Base-by-base conservation (phyloP, 1,140 invertebrate genomes). In the Palaemon carinicauda region DNA sequence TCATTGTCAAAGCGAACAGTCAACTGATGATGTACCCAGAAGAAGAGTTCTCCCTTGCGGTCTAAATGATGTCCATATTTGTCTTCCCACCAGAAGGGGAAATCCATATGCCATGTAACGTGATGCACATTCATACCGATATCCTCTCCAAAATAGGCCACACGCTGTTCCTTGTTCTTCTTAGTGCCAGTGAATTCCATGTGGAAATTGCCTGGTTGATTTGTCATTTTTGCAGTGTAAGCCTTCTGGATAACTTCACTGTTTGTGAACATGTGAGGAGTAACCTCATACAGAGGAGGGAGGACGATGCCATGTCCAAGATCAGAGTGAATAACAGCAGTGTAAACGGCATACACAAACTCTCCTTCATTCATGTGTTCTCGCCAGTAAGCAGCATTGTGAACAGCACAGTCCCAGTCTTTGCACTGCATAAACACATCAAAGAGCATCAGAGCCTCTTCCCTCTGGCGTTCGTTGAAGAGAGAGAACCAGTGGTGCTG, bases 41-140 rank as follows among this genome's bases (percentile, higher is more conserved):
- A 91, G 89, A 89, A 91, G 92, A 74, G 90, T 88, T 56, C 91
- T 90, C 88, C 92, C 89, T 81, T 89, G 87, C 14, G 89, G 33
- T 50, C 84, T 60, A 50, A 31, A n/a, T 88, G 60, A 60, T 90
- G 91, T 74, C 92, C 90, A 3, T 91, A 89, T 41, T 91, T 90
- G 33, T 77, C 33, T 21, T 91, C 90, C 52, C 92, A 89, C 92
- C 93, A 94, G 81, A 91, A 91, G 92, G 93, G 93, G 77, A 91
- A 92, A 53, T 93, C 91, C 31, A 92, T 80, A 88, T 93, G 92
- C 91, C 92, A 92, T 24, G 87, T 92, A 90, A 92, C 93, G 90
- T 97, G 95, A 89, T 94, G 94, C 1, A 93, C 90, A 90, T 95
- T 95, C 19, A 96, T 91, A 83, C 93, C 94, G 88, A 95, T 92